Percentiles rank a stretch among this genome's conserved stretches.
phyloP scores from a whole-genome alignment of 2,113 vertebrate species.

The Ancistrus triradiatus region DNA sequence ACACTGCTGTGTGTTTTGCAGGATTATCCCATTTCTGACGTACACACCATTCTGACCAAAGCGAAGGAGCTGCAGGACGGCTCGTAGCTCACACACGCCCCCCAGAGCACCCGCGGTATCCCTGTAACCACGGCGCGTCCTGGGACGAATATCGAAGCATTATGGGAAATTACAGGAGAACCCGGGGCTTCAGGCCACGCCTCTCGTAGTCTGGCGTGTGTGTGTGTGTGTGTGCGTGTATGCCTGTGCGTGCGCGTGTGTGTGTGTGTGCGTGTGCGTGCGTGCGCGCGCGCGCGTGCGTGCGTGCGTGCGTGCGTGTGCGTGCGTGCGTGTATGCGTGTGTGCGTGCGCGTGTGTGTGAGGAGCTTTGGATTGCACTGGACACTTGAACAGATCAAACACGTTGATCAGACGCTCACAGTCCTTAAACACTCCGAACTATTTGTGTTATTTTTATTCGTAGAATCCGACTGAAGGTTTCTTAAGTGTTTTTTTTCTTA shows the following conservation, averaged over 20 bases:
- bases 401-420: background rate
- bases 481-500: background rate
- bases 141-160: conserved; percentile 38
- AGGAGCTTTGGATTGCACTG: conserved; percentile 23
- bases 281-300: no score
- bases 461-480: background rate
- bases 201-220: conserved; percentile 39
- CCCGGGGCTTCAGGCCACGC: background rate
- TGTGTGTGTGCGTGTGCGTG: background rate
- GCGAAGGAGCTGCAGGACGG: conserved; percentile 92
- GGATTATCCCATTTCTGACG: conserved; percentile 96
- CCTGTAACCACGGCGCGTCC: conserved; percentile 18
- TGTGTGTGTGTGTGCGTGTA: conserved; percentile 23
- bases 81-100: conserved; percentile 63
- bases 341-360: background rate
- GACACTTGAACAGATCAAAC: conserved; percentile 27
- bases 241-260: conserved; percentile 23
- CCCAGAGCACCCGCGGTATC: conserved; percentile 33
- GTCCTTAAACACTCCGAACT: background rate
- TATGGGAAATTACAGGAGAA: conserved; percentile 38
- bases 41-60: conserved; percentile 87
- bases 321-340: conserved; percentile 1
- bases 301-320: conserved; percentile 23
- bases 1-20: conserved; percentile 47
- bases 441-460: background rate